Conservation (phyloP, 2,113 vertebrate genomes). For the Ammodytes dubius region DNA sequence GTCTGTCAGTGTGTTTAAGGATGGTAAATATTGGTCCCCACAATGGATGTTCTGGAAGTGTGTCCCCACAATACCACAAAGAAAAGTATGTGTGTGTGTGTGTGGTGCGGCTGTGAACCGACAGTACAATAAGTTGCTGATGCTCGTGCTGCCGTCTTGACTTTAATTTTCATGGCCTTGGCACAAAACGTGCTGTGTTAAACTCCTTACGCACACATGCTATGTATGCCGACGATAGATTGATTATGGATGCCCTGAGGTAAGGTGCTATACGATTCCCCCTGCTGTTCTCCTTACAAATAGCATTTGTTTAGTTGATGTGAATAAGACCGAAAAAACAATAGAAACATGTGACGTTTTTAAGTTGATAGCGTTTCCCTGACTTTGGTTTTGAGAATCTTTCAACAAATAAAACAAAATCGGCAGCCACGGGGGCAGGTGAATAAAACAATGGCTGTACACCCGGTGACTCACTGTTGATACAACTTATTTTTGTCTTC, state of each 20-base stretch:
- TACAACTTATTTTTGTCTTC: constrained; percentile 56
- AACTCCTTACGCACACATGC: constrained; percentile 22
- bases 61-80: no score
- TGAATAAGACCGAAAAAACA: constrained; percentile 1
- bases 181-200: constrained; percentile 42
- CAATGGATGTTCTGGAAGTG: no score
- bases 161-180: constrained; percentile 37
- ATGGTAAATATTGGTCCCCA: no score
- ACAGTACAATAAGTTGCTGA: constrained; percentile 31
- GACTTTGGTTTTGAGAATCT: constrained; percentile 20
- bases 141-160: constrained; percentile 22
- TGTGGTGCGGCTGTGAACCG: constrained; percentile 13
- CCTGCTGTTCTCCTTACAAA: constrained; percentile 13
- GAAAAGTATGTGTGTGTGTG: neutral
- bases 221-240: constrained; percentile 26
- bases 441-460: constrained; percentile 9
- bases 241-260: constrained; percentile 38
- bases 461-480: constrained; percentile 27
- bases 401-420: neutral
- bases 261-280: constrained; percentile 40
- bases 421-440: constrained; percentile 13
- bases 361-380: neutral
- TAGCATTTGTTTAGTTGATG: neutral
- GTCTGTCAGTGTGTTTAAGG: no score
- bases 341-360: constrained; percentile 22